Percentiles rank a stretch among this genome's conserved stretches.
Conservation (phyloP, 2,113 vertebrate species). For the Scortum barcoo region DNA sequence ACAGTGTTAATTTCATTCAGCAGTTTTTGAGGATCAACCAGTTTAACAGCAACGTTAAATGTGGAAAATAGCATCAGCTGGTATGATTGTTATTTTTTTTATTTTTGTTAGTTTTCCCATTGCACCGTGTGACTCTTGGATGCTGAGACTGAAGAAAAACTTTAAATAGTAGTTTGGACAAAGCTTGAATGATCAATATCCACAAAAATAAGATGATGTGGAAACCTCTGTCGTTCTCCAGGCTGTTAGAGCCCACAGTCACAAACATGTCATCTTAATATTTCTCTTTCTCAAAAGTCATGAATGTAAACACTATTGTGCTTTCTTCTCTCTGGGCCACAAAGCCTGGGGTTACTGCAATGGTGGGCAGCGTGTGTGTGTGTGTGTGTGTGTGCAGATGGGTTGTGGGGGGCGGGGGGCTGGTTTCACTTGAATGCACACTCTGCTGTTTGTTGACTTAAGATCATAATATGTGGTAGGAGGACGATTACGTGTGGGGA, state of each 20-base stretch:
- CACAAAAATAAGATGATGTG: constrained; percentile 28
- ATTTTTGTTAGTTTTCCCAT: constrained; percentile 27
- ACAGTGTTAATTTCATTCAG: neutral
- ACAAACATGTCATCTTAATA: constrained; percentile 61
- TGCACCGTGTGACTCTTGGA: constrained; percentile 37
- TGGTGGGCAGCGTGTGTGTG: constrained; percentile 20
- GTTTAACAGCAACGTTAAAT: constrained; percentile 22
- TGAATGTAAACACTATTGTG: constrained; percentile 49
- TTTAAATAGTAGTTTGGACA: constrained; percentile 14
- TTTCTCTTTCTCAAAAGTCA: constrained; percentile 53
- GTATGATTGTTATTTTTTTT: constrained; percentile 27
- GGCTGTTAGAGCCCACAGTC: constrained; percentile 45
- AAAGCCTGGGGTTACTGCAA: constrained; percentile 39
- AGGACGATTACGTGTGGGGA: constrained; percentile 69
- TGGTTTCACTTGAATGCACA: constrained; percentile 61
- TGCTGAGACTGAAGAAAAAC: constrained; percentile 40
- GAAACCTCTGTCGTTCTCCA: constrained; percentile 28
- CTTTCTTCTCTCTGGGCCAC: constrained; percentile 52
- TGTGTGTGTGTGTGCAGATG: neutral
- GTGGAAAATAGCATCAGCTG: constrained; percentile 39
- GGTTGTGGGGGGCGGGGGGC: neutral
- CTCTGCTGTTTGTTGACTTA: constrained; percentile 73
- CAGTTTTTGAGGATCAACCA: constrained; percentile 8
- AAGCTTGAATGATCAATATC: constrained; percentile 56
- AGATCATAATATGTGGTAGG: constrained; percentile 76